phyloP scores from a whole-genome alignment of 30 jellyfish, hydroid and myxozoan species.

The Clytia hemisphaerica region DNA sequence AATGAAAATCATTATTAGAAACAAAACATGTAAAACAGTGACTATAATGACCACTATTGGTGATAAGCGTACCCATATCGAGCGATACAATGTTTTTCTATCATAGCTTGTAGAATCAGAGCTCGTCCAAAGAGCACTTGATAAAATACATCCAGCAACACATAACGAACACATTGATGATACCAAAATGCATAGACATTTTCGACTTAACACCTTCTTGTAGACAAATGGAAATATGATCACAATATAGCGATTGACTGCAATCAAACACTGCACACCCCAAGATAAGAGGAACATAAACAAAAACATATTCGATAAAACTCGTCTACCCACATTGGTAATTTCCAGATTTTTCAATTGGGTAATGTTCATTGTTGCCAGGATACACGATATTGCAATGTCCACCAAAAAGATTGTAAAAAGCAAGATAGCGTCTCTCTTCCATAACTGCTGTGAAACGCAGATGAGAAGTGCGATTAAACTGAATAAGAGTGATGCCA shows the following conservation, averaged over 20 bases:
- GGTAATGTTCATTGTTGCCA: background rate
- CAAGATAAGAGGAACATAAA: constrained; percentile 4
- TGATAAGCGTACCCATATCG: background rate
- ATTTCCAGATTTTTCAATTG: background rate
- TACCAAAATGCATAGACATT: background rate
- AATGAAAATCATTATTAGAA: background rate
- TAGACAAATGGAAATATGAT: constrained; percentile 4
- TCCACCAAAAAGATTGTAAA: constrained; percentile 2
- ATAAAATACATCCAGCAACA: background rate
- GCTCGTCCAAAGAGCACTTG: background rate
- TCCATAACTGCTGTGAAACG: background rate
- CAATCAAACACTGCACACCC: background rate
- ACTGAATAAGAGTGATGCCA: background rate
- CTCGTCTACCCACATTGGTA: background rate
- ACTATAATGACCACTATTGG: background rate
- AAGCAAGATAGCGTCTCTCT: constrained; percentile 10
- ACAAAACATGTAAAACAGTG: background rate
- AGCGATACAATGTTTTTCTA: too few relatives aligned
- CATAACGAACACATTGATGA: background rate
- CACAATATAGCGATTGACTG: constrained; percentile 4
- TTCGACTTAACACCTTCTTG: background rate
- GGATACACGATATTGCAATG: background rate
- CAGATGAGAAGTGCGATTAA: background rate
- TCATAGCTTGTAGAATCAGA: background rate
- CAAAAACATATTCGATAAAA: background rate